Evolutionary conservation across 1,140 invertebrate species (phyloP).

Genomic region (Sycobia sp.): DNA sequence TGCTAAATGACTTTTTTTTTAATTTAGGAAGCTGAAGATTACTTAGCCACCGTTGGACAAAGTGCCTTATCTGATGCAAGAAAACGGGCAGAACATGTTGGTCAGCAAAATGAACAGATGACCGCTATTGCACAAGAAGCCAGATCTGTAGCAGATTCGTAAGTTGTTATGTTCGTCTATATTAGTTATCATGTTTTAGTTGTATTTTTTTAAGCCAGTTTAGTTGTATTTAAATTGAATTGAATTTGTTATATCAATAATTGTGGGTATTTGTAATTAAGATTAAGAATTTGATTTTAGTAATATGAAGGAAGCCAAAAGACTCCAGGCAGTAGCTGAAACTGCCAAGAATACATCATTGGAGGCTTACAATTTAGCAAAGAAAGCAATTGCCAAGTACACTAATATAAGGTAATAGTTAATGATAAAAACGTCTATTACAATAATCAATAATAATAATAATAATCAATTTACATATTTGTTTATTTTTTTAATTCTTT

Average conservation of each 20-base stretch:
- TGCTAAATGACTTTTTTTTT: not conserved
- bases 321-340: slow-evolving; percentile 77
- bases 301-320: slow-evolving; percentile 75
- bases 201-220: no score
- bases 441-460: no score
- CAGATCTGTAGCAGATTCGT: slow-evolving; percentile 75
- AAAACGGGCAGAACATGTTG: slow-evolving; percentile 83
- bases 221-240: slow-evolving; percentile 18
- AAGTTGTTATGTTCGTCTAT: slow-evolving; percentile 60
- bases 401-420: slow-evolving; percentile 73
- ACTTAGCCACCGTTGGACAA: slow-evolving; percentile 80
- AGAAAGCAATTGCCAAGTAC: slow-evolving; percentile 80
- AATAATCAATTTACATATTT: no score
- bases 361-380: slow-evolving; percentile 80
- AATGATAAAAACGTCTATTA: no score
- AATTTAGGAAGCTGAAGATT: slow-evolving; percentile 70
- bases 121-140: slow-evolving; percentile 88
- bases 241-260: slow-evolving; percentile 12
- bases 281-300: slow-evolving; percentile 54
- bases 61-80: slow-evolving; percentile 78
- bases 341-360: slow-evolving; percentile 82
- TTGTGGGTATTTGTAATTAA: slow-evolving; percentile 28
- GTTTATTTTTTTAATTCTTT: slow-evolving; percentile 31
- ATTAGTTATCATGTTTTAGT: no score
- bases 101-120: slow-evolving; percentile 89